Percentiles rank a stretch among this genome's conserved stretches.
Conservation (phyloP, 2,888 invertebrate species). For the Stictocephala bisonia region DNA sequence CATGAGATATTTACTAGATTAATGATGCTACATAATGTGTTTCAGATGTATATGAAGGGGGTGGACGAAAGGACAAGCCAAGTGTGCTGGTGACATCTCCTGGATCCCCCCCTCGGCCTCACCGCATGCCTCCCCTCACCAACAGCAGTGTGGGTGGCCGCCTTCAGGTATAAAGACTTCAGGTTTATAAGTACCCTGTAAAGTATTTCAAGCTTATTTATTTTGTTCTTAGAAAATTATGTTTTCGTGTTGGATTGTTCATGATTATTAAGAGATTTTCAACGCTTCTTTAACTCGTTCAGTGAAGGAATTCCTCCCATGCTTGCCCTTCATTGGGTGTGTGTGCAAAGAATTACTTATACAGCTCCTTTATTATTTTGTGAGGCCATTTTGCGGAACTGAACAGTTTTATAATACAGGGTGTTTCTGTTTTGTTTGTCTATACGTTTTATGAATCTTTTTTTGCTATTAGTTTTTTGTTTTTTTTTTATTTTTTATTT, state of each 20-base stretch:
- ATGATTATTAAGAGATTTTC: too few relatives aligned
- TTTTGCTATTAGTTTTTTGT: background rate
- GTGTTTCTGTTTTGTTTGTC: background rate
- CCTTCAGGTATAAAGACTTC: constrained; percentile 72
- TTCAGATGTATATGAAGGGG: constrained; percentile 74
- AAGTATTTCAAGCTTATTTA: background rate
- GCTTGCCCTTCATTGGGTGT: too few relatives aligned
- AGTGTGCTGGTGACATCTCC: constrained; percentile 95
- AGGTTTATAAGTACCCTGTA: background rate
- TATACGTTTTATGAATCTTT: background rate
- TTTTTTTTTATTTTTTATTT: background rate
- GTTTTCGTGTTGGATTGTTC: too few relatives aligned
- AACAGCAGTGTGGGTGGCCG: constrained; percentile 83
- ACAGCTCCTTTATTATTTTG: too few relatives aligned
- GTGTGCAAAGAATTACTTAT: too few relatives aligned
- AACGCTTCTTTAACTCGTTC: too few relatives aligned
- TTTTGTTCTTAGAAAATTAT: background rate
- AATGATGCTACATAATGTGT: too few relatives aligned
- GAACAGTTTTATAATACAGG: too few relatives aligned
- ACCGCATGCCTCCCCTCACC: constrained; percentile 52
- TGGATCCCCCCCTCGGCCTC: constrained; percentile 75
- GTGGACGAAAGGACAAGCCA: constrained; percentile 78
- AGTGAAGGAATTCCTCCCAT: too few relatives aligned
- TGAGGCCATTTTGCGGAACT: too few relatives aligned
- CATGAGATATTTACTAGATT: too few relatives aligned